Evolutionary conservation across 2,797 vertebrate genomes (phyloP), one percentile per base, ranked within the genome.

Genomic region (Manis javanica): DNA sequence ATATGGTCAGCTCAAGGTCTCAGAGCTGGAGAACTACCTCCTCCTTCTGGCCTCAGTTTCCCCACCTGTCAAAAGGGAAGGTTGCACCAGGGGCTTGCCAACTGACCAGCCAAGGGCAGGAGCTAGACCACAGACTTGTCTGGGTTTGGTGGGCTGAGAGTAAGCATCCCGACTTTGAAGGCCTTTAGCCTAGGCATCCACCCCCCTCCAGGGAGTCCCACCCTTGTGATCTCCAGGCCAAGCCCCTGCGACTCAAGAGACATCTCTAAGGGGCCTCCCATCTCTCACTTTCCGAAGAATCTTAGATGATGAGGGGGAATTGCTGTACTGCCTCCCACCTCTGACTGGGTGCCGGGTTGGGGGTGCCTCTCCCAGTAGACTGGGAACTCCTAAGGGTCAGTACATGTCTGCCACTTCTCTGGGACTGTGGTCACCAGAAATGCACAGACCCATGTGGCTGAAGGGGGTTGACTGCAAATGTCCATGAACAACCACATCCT

Each of bases 251-350:
- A 71, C 53, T 39, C 51, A 1, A 34, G 49, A 71, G 15, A 83
- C 14, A 78, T 37, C 46, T 57, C 19, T 37, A 34, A 84, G 39
- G 34, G 39, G 13, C 37, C 53, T 59, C 37, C 37, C 71, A 31
- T 26, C 49, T 69, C 85, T 1, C 0, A 55, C 51, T 63, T n/a
- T 53, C 78, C 61, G 10, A 64, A 61, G 39, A 69, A 34, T 39
- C 88, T 42, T 26, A 23, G 59, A 31, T 82, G 72, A 34, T 37
- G 19, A 39, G 64, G 37, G 69, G 68, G 34, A 53, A 39, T 61
- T 75, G 75, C 53, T 11, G 1, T 7, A 3, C 26, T 9, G 7
- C 34, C 34, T 51, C 10, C 4, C 7, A 1, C 0, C 34, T 24
- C 71, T 39, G 14, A 69, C n/a, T n/a, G 21, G 46, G 9, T 42